phyloP scores from a whole-genome alignment of 2,797 vertebrate species.

The Myotis pilosus region DNA sequence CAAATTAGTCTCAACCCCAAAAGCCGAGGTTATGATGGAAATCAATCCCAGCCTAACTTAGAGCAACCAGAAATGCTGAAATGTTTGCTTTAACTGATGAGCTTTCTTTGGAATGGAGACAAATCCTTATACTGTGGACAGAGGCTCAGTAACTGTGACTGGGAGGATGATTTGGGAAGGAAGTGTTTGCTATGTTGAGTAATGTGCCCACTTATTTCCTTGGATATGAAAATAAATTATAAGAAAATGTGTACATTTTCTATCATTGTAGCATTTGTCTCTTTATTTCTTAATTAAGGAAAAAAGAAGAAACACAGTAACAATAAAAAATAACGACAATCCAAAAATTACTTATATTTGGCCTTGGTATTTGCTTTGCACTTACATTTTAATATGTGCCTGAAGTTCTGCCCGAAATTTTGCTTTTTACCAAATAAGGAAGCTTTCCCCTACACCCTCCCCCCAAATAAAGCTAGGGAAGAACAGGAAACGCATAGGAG shows the following conservation, averaged over 20 bases:
- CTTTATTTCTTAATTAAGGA: not conserved
- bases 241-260: slow-evolving; percentile 30
- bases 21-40: not conserved
- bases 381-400: not conserved
- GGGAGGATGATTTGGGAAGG: not conserved
- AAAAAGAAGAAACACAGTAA: not conserved
- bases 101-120: not conserved
- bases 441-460: accelerated
- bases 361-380: slow-evolving; percentile 1
- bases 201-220: not conserved
- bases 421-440: not conserved
- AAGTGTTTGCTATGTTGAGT: not conserved
- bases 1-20: not conserved
- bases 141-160: not conserved
- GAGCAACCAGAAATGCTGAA: not conserved
- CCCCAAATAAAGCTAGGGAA: not conserved
- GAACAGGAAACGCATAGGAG: not conserved
- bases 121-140: not conserved
- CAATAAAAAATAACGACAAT: not conserved
- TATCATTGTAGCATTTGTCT: not conserved
- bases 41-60: not conserved
- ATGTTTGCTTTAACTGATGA: not conserved
- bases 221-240: not conserved
- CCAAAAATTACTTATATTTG: not conserved
- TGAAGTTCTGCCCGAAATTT: slow-evolving; percentile 7